These are phyloP conservation scores for Pangasius djambal DNA, from an alignment of 2,797 vertebrate species.

Conservation along the genomic window DNA sequence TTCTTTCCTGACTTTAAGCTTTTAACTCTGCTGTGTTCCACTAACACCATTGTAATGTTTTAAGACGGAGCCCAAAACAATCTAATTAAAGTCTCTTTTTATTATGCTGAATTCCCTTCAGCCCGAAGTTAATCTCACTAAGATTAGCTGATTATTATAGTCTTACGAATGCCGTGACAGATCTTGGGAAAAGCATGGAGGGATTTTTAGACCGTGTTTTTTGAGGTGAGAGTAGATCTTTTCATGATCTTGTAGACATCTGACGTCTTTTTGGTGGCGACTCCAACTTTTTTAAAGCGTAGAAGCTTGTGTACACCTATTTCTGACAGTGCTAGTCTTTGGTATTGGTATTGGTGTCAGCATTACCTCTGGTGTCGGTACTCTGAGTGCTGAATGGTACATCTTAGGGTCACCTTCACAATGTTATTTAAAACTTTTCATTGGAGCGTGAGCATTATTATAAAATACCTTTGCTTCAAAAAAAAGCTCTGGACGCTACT, in stretches of 20 bases:
- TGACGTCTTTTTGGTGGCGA: not conserved
- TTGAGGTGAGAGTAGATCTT: not conserved
- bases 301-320: not conserved
- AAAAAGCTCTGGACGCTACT: not conserved
- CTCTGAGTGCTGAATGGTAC: too few relatives aligned
- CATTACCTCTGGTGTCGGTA: not conserved
- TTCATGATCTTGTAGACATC: not conserved
- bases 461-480: not conserved
- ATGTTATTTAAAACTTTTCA: not conserved
- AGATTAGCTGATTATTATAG: conserved; percentile 17
- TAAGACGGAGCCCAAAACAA: not conserved
- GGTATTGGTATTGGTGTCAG: not conserved
- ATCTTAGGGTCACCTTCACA: not conserved
- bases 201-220: not conserved
- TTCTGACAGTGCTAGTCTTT: not conserved
- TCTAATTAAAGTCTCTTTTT: conserved; percentile 16
- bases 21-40: not conserved
- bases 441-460: not conserved
- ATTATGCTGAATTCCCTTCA: conserved; percentile 11
- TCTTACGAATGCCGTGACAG: not conserved
- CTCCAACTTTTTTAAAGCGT: not conserved
- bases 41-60: not conserved
- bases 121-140: not conserved
- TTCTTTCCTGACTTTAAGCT: conserved; percentile 8
- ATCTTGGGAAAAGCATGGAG: not conserved